Conservation (phyloP, 2,797 vertebrate species). For the Petrocephalus schoutedeni region DNA sequence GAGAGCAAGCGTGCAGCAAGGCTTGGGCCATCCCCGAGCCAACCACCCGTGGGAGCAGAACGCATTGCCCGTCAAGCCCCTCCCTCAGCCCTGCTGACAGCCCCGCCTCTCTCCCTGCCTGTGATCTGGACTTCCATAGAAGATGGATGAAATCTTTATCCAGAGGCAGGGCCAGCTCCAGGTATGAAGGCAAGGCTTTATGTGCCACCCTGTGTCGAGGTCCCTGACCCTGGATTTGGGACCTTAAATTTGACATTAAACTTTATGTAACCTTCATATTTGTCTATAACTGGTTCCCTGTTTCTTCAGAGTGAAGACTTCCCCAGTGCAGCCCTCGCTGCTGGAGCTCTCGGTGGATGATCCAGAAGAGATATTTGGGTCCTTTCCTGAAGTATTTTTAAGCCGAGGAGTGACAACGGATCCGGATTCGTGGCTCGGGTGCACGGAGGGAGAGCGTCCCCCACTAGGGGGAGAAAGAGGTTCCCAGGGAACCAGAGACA, state of each 20-base stretch:
- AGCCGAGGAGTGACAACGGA: conserved; percentile 61
- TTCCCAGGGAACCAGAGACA: conserved; percentile 21
- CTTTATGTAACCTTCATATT: neutral
- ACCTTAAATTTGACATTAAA: neutral
- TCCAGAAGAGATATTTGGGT: conserved; percentile 22
- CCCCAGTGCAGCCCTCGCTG: conserved; percentile 32
- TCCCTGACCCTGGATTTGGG: neutral
- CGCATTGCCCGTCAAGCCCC: conserved; percentile 30
- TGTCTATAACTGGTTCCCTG: neutral
- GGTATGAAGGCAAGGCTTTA: conserved; percentile 42
- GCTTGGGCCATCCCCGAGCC: conserved; percentile 40
- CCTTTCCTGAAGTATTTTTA: conserved; percentile 53
- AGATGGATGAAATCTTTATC: conserved; percentile 36
- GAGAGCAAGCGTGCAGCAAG: neutral
- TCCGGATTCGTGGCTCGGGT: conserved; percentile 49
- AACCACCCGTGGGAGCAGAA: conserved; percentile 23
- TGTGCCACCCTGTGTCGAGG: neutral
- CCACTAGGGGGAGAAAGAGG: conserved; percentile 31
- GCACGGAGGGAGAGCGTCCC: neutral
- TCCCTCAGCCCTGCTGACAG: conserved; percentile 32
- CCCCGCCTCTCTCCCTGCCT: conserved; percentile 37
- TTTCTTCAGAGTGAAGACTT: conserved; percentile 34
- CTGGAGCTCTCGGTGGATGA: conserved; percentile 46
- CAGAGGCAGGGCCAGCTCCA: conserved; percentile 31
- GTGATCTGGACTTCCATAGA: conserved; percentile 40